Conservation (phyloP, 2,888 invertebrate species). For the Salpingus planirostris region DNA sequence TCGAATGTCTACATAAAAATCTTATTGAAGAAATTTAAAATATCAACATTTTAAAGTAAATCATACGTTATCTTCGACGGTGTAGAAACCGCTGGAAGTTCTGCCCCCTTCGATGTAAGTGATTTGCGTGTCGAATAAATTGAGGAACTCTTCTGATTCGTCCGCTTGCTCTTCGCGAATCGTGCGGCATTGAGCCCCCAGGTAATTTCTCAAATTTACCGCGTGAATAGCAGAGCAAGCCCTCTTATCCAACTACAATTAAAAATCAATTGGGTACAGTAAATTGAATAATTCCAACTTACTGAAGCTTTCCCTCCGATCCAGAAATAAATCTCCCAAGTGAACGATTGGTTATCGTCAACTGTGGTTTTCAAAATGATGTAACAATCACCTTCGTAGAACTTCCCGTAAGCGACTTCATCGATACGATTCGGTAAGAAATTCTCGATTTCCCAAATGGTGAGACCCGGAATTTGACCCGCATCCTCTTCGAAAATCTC, state of each 20-base stretch:
- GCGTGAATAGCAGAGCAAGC: conserved; percentile 98
- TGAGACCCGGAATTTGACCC: conserved; percentile 84
- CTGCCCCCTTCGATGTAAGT: conserved; percentile 97
- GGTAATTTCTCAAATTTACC: conserved; percentile 90
- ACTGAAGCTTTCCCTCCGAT: conserved; percentile 93
- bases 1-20: conserved; percentile 58
- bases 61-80: conserved; percentile 79
- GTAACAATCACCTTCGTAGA: conserved; percentile 99
- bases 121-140: conserved; percentile 82
- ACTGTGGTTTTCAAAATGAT: conserved; percentile 84
- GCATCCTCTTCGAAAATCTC: conserved; percentile 95
- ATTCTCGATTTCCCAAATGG: conserved; percentile 99
- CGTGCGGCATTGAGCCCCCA: conserved; percentile 90
- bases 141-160: conserved; percentile 92
- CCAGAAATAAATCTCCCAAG: conserved; percentile 99
- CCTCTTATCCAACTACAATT: conserved; percentile 74
- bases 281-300: conserved; percentile 30
- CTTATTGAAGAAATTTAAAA: background rate
- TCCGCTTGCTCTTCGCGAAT: conserved; percentile 95
- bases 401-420: conserved; percentile 91
- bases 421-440: conserved; percentile 93
- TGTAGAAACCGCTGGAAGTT: conserved; percentile 94
- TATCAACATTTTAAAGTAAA: background rate
- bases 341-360: conserved; percentile 75
- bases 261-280: background rate